A percentile compares a stretch with the other conserved stretches of the same genome.
phyloP scores from a whole-genome alignment of 1,140 invertebrate genomes.

The Cephus cinctus region DNA sequence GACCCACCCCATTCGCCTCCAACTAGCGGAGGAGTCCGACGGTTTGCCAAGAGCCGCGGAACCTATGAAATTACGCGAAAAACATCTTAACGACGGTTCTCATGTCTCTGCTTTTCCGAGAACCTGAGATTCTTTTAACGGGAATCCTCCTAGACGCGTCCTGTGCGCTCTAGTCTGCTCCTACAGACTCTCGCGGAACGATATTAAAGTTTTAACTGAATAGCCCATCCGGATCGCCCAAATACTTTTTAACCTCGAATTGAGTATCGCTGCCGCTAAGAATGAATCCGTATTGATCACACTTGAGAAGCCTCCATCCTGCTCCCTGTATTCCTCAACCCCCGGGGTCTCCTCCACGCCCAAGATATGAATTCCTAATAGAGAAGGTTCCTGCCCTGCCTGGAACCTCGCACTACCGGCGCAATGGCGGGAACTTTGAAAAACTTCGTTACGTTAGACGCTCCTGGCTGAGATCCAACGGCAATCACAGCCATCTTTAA shows the following conservation, averaged over 20 bases:
- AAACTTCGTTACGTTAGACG: neutral
- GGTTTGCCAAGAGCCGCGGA: no score
- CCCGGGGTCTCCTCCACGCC: neutral
- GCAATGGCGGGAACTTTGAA: neutral
- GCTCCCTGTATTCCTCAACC: neutral
- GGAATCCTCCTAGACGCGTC: no score
- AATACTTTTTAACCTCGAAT: constrained; percentile 11
- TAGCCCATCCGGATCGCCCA: no score
- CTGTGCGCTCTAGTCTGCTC: no score
- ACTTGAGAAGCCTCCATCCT: constrained; percentile 32
- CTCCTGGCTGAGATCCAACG: neutral
- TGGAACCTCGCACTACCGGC: neutral
- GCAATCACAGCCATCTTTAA: neutral
- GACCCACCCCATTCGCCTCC: no score
- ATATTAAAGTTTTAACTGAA: no score
- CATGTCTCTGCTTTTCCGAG: no score
- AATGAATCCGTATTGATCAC: constrained; percentile 45
- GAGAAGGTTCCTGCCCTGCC: neutral
- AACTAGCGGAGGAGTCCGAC: no score
- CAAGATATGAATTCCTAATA: constrained; percentile 5
- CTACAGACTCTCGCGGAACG: no score
- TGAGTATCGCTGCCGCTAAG: constrained; percentile 41
- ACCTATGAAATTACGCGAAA: no score
- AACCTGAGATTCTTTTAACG: no score
- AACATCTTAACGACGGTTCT: no score